Evolutionary conservation across 37 sponge, comb jelly and placozoan genomes (phyloP).

Genomic region (Beroe ovata): DNA sequence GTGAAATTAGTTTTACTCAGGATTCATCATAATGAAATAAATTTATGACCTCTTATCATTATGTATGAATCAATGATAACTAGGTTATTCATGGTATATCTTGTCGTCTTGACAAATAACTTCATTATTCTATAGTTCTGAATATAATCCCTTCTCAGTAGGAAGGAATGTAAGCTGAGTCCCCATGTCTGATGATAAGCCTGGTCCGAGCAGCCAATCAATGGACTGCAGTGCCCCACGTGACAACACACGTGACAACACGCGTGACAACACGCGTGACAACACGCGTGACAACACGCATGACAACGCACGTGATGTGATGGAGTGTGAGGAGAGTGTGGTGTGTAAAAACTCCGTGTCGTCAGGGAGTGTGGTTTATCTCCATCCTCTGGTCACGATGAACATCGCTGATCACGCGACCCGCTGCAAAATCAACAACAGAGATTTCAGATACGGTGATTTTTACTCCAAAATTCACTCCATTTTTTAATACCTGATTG

Average conservation of each 20-base stretch:
- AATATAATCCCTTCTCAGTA: too few relatives aligned
- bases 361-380: slow-evolving; percentile 3
- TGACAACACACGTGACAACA: neutral
- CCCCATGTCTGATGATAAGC: neutral
- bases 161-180: too few relatives aligned
- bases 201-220: neutral
- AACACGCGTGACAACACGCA: neutral
- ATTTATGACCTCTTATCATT: too few relatives aligned
- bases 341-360: slow-evolving; percentile 33
- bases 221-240: neutral
- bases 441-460: slow-evolving; percentile 6
- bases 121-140: too few relatives aligned
- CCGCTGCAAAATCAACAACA: slow-evolving; percentile 55
- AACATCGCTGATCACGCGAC: slow-evolving; percentile 62
- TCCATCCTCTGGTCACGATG: slow-evolving; percentile 54
- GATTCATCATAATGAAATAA: too few relatives aligned
- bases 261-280: neutral
- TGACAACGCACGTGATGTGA: neutral
- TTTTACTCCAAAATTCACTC: too few relatives aligned
- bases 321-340: slow-evolving; percentile 32
- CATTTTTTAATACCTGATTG: too few relatives aligned
- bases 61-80: too few relatives aligned
- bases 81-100: too few relatives aligned
- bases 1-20: too few relatives aligned
- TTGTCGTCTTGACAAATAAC: too few relatives aligned